These are phyloP conservation scores for Daubentonia madagascariensis DNA, from an alignment of 2,113 vertebrate genomes.

Conservation along the genomic window DNA sequence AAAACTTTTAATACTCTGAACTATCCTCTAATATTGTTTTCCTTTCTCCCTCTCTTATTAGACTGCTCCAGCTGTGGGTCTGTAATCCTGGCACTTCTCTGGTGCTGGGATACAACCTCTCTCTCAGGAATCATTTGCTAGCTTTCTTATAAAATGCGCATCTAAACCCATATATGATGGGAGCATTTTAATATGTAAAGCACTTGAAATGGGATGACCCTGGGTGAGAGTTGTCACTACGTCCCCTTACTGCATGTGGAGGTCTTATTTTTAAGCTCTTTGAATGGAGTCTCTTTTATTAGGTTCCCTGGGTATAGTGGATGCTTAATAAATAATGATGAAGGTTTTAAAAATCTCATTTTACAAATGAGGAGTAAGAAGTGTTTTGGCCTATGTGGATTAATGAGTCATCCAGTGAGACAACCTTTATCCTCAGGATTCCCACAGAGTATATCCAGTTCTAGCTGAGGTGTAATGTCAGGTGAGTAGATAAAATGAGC, in stretches of 20 bases:
- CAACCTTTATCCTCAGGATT: not conserved
- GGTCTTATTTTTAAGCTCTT: conserved; percentile 50
- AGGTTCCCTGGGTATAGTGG: not conserved
- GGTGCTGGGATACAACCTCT: not conserved
- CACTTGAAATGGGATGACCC: not conserved
- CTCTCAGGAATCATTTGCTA: conserved; percentile 9
- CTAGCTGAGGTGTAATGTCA: not conserved
- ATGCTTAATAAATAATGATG: conserved; percentile 63
- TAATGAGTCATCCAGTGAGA: conserved; percentile 2
- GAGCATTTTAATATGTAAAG: conserved; percentile 56
- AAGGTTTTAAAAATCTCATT: conserved; percentile 65
- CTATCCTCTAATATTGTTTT: not conserved
- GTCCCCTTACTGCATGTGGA: not conserved
- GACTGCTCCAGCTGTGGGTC: not conserved
- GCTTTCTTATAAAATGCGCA: not conserved
- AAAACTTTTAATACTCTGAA: conserved; percentile 7
- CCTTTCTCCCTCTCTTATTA: not conserved
- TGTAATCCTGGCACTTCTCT: conserved; percentile 20
- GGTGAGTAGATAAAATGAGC: not conserved
- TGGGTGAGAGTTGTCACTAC: not conserved
- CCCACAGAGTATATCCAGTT: not conserved
- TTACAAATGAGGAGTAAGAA: conserved; percentile 59
- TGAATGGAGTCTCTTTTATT: conserved; percentile 52
- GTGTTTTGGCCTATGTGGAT: not conserved
- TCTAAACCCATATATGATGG: not conserved